Base-by-base conservation (phyloP, 2,888 invertebrate species). In the Cynaeus angustus region DNA sequence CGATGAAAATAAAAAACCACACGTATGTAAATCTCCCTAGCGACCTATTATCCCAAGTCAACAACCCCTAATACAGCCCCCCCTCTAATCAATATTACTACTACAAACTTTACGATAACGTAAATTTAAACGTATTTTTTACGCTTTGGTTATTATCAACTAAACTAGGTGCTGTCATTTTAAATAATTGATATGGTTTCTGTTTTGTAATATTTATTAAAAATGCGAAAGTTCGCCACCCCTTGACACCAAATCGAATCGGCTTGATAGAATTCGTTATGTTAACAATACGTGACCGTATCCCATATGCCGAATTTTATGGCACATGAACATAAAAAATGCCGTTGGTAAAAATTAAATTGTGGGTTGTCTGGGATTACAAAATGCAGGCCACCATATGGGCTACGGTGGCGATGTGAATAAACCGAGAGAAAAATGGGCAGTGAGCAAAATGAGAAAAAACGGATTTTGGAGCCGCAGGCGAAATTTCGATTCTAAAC, bases 281-380 rank as follows among this genome's bases (percentile, higher is more conserved):
- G 72, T 74, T 76, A 77, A 79, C 78, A 77, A 79, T 78, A 79
- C 79, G 79, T 79, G 79, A 78, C 78, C 77, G 77, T 75, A 78
- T 77, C 78, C 78, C 81, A 79, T 79, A 78, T 79, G 80, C 75
- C 77, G 75, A 76, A 73, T 68, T 77, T 81, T 79, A 76, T 78
- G 74, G 77, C 73, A 71, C 72, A 75, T 75, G 75, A 78, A 75
- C 78, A 76, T 79, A 78, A 79, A 78, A 79, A 79, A 76, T 77
- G 76, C 80, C 78, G 77, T 77, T 79, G 75, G 76, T 73, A 77
- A 75, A 53, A 76, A 80, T 79, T 74, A 79, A 78, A 78, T 77
- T 79, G 78, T 76, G 74, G 77, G 75, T 72, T 73, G 73, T 72
- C 66, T 72, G 70, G 50, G 50, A 62, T 62, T 41, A 50, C 38